Base-by-base conservation (phyloP, 2,797 vertebrate species). In the Lerista edwardsae region DNA sequence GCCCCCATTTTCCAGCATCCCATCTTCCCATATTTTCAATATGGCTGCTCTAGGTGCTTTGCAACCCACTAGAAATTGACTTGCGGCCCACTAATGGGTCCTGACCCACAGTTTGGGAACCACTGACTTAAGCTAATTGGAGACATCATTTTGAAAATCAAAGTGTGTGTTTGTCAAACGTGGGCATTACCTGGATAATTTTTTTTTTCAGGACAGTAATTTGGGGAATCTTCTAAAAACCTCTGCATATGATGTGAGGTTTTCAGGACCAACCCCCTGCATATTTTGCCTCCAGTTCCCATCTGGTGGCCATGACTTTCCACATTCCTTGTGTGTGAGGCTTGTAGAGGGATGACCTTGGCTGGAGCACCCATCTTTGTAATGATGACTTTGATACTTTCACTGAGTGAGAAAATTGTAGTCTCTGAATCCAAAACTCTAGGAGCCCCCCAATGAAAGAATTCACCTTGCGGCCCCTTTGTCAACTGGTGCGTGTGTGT, bases 381-480 rank as follows among this genome's bases (percentile, higher is more conserved):
- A 64, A 57, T n/a, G 64, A 31, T 69, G 27, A 29, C 19, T 71
- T 69, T 21, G 51, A 29, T n/a, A 36, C 34, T 65, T 19, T 19
- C 71, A 69, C 75, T 75, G 59, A 17, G 27, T 71, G 41, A 71
- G 41, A 80, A 75, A 2, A 14, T 61, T 69, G 51, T 44, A 68
- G 51, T 44, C 39, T 84, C 57, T 51, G 23, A 44, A 57, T 76
- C 44, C 67, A 55, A 71, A 84, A 76, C 44, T 55, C 36, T 76
- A 57, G 71, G 57, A 75, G 62, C 17, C 29, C 34, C 76, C 75
- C n/a, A 29, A 87, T 84, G 71, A 87, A 83, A 80, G 55, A 55
- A 29, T 80, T 87, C 72, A 80, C 86, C 82, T 71, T 84, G 57
- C 80, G 77, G 71, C 79, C 72, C 65, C 31, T 62, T 64, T 75